Conservation (phyloP, 2,888 invertebrate species). For the Sympetrum striolatum region DNA sequence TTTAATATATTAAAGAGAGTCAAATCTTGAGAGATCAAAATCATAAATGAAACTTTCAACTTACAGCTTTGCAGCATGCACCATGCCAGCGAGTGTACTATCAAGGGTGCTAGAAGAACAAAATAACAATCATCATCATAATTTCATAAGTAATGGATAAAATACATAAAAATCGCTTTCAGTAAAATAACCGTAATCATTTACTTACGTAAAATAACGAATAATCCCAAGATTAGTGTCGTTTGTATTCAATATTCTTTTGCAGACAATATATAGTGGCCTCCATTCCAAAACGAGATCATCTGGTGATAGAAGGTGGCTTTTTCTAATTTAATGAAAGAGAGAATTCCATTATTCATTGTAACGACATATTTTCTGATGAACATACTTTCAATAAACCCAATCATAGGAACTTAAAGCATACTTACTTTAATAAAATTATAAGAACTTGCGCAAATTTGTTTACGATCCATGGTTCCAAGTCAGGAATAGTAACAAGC, state of each 20-base stretch:
- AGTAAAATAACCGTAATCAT: too few species aligned
- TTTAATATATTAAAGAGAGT: not conserved
- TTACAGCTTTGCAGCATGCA: slow-evolving; percentile 53
- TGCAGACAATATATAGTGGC: slow-evolving; percentile 76
- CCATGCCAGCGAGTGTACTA: slow-evolving; percentile 52
- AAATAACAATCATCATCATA: not conserved
- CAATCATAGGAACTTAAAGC: not conserved
- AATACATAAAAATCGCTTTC: not conserved
- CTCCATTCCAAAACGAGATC: slow-evolving; percentile 86
- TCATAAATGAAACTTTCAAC: slow-evolving; percentile 55
- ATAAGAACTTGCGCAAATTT: slow-evolving; percentile 74
- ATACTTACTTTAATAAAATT: slow-evolving; percentile 77
- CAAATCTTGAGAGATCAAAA: slow-evolving; percentile 58
- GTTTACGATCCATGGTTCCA: slow-evolving; percentile 77
- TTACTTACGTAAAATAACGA: slow-evolving; percentile 64
- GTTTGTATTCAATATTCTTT: slow-evolving; percentile 63
- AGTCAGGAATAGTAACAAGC: slow-evolving; percentile 75
- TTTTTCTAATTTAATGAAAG: slow-evolving; percentile 67
- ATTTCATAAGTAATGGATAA: not conserved
- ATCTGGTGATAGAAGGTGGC: slow-evolving; percentile 74
- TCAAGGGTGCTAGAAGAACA: slow-evolving; percentile 51
- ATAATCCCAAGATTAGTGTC: slow-evolving; percentile 68
- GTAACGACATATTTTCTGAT: slow-evolving; percentile 48
- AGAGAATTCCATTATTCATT: not conserved
- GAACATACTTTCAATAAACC: not conserved